These are phyloP conservation scores for Gymnocheta viridis DNA, from an alignment of 2,888 invertebrate species.

Conservation along the genomic window DNA sequence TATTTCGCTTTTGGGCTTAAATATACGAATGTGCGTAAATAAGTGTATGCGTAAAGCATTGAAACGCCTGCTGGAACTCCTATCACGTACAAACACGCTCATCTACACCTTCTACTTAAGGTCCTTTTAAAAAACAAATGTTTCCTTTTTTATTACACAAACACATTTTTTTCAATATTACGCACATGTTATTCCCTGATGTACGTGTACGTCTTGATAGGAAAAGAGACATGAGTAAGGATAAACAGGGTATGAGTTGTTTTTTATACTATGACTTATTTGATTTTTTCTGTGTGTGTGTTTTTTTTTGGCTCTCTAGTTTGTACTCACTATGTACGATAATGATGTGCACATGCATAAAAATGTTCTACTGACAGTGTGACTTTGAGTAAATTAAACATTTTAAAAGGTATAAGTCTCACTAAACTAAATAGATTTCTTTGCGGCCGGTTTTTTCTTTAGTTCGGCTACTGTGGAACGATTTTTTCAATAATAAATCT, in stretches of 20 bases:
- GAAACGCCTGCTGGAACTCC: slow-evolving; percentile 21
- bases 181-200: slow-evolving; percentile 47
- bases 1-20: neutral
- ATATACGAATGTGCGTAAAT: neutral
- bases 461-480: no score
- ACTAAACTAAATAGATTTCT: neutral
- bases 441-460: neutral
- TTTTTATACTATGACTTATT: neutral
- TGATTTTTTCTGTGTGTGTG: slow-evolving; percentile 1
- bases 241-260: slow-evolving; percentile 9
- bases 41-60: no score
- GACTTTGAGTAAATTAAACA: neutral
- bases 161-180: slow-evolving; percentile 49
- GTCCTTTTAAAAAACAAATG: slow-evolving; percentile 37
- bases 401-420: neutral
- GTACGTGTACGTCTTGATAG: slow-evolving; percentile 2
- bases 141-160: slow-evolving; percentile 39
- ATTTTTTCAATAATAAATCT: no score
- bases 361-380: neutral
- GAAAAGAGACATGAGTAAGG: neutral
- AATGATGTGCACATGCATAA: slow-evolving; percentile 18
- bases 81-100: slow-evolving; percentile 6
- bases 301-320: neutral
- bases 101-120: slow-evolving; percentile 5
- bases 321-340: slow-evolving; percentile 1